Evolutionary conservation across 2,888 invertebrate species (phyloP), one percentile per base, ranked within the genome.

Genomic region (Thelaira solivaga): DNA sequence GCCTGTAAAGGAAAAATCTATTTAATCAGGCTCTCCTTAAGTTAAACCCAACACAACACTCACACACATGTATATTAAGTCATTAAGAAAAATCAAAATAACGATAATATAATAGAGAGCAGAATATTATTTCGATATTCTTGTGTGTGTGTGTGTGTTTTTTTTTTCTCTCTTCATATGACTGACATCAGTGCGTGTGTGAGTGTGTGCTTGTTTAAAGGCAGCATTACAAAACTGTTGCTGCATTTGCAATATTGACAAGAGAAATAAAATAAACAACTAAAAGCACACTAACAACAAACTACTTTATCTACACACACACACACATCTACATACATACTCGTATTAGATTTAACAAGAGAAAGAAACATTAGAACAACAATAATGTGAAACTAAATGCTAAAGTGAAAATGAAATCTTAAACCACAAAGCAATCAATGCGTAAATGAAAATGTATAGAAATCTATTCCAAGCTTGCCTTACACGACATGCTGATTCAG

Each of bases 381-480:
- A 41, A 41, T 41, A 13, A 61, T 51, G 34, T 31, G 51, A 62
- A 71, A 71, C 62, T 62, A 62, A 71, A 64, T 53, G 53, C 77
- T 74, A 47, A 83, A 84, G 82, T 83, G 83, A 83, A 83, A 83
- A 83, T 83, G 84, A 84, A 83, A 84, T 83, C 82, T 83, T 83
- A 83, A 83, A 83, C 83, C 83, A 79, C 82, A 84, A 81, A 84
- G 83, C 83, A 84, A 84, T 84, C 83, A 84, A 84, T 83, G 83
- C 83, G 82, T 80, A 83, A 83, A 84, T 83, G 83, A 82, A 83
- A 84, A 84, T 65, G 77, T 83, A 83, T 81, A 83, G 82, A 83
- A 83, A 83, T 83, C 84, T n/a, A n/a, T n/a, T n/a, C n/a, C n/a
- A n/a, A n/a, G n/a, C n/a, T n/a, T n/a, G n/a, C n/a, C n/a, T n/a